A percentile compares a stretch with the other conserved stretches of the same genome.
These are phyloP conservation scores for Sphaerodactylus townsendi DNA, from an alignment of 2,113 vertebrate genomes.

Conservation along the genomic window DNA sequence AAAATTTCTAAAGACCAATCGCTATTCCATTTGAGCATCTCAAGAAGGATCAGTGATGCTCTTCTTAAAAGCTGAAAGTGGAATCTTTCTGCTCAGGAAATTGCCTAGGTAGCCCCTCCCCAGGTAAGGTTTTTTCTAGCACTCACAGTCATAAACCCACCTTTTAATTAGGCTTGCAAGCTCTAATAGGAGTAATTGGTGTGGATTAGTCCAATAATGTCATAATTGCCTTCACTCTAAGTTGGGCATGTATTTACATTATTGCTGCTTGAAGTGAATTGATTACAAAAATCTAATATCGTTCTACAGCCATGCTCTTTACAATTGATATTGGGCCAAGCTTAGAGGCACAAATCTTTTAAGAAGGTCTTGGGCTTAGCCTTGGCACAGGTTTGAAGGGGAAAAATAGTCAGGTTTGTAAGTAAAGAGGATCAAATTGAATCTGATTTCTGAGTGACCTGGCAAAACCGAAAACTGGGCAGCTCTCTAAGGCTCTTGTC, in stretches of 20 bases:
- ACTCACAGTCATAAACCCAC: background rate
- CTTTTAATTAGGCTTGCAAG: background rate
- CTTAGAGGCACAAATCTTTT: background rate
- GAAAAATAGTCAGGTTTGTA: background rate
- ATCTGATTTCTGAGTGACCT: background rate
- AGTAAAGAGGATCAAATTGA: background rate
- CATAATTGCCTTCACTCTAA: background rate
- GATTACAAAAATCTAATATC: background rate
- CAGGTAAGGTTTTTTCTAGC: background rate
- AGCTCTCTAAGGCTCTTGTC: background rate
- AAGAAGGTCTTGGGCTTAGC: background rate
- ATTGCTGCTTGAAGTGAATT: background rate
- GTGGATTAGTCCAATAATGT: background rate
- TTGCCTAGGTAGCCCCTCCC: background rate
- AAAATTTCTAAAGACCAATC: background rate
- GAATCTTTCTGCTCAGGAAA: too few species aligned
- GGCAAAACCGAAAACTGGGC: too few species aligned
- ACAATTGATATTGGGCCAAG: too few species aligned
- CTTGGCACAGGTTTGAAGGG: background rate
- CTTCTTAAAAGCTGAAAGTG: background rate
- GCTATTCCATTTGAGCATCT: background rate
- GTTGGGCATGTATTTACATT: background rate
- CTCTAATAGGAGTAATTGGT: background rate
- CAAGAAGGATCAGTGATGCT: background rate
- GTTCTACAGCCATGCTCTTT: background rate